phyloP scores from a whole-genome alignment of 1,140 invertebrate species.

The Bombus affinis region DNA sequence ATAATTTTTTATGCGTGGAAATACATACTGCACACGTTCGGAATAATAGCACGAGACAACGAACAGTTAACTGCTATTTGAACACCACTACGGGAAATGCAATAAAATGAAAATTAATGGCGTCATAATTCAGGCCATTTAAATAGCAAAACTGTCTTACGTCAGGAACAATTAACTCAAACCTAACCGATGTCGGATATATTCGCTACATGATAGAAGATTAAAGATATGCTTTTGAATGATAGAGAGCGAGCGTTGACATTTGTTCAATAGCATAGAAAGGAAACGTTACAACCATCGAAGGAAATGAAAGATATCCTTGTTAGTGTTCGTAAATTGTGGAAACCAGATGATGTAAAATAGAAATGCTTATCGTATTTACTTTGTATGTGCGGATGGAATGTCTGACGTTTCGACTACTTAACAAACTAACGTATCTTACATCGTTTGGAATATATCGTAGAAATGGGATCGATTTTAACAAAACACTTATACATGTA shows the following conservation, averaged over 20 bases:
- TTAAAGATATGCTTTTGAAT: background rate
- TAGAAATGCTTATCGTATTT: background rate
- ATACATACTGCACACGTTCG: background rate
- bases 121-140: background rate
- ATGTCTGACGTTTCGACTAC: background rate
- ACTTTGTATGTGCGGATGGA: background rate
- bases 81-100: background rate
- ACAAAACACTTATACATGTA: too few relatives aligned
- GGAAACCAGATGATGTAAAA: background rate
- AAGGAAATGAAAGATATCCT: background rate
- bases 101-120: conserved; percentile 26
- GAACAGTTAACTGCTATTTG: background rate
- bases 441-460: background rate
- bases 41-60: too few relatives aligned
- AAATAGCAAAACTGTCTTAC: conserved; percentile 15
- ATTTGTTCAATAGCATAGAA: conserved; percentile 7
- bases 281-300: background rate
- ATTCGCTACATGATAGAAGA: background rate
- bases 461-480: background rate
- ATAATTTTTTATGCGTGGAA: background rate
- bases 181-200: conserved; percentile 9
- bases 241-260: conserved; percentile 1
- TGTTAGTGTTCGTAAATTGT: background rate
- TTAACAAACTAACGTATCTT: background rate
- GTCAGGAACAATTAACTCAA: background rate